Evolutionary conservation across 2,113 vertebrate genomes (phyloP), one percentile per base, ranked within the genome.

Genomic region (Cebus imitator): DNA sequence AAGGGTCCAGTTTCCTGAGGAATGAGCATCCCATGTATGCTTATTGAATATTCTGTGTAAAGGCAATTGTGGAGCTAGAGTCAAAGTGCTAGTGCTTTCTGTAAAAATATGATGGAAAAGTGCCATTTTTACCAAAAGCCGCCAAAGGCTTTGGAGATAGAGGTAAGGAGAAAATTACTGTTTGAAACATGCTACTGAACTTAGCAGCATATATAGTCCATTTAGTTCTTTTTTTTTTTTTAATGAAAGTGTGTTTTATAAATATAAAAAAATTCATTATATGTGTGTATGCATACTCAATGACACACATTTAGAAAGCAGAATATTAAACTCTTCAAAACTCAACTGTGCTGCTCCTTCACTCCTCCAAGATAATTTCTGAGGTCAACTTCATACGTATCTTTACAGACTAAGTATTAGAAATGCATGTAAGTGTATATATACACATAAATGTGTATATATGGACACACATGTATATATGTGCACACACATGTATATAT

Each of bases 1-100:
- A 97, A 96, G 84, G 83, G 83, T 80, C 97, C 78, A 11, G 91
- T 80, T 97, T 98, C 90, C 64, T 98, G 83, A 96, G 96, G 97
- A 98, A 96, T 58, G 97, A 98, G 17, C 89, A 89, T 87, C 76
- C 91, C 78, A 64, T 73, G 75, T 0, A 79, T 92, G 81, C 90
- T 96, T 94, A 76, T 0, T 97, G 0, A 43, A 95, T 95, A 96
- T 96, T 48, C 68, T 96, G n/a, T 94, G 80, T 37, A 78, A 89
- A 97, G 95, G 93, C 55, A 79, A 70, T 73, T 95, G 61, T 78
- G 97, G 90, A 45, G 20, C n/a, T 84, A 91, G 18, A 90, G 68
- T 87, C 45, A 80, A 76, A 90, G 78, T 87, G 57, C 87, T 16
- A 7, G 20, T 70, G 61, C 68, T 94, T 98, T 97, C 94, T 52